Evolutionary conservation across 1,140 invertebrate genomes (phyloP).

Genomic region (Eriocheir sinensis): DNA sequence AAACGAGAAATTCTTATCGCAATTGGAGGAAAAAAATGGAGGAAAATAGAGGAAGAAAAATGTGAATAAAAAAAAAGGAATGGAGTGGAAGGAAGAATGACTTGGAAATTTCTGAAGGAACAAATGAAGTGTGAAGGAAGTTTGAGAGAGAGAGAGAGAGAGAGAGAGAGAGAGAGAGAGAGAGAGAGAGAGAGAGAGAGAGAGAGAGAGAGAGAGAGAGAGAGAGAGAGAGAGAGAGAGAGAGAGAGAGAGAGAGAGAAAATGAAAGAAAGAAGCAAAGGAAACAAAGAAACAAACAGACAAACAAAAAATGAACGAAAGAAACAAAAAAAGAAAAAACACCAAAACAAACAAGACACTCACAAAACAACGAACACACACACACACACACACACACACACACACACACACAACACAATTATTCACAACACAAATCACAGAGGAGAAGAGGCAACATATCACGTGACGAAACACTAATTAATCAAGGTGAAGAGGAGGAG

Average conservation of each 20-base stretch:
- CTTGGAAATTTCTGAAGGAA: neutral
- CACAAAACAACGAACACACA: too few species aligned
- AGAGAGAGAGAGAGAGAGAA: neutral
- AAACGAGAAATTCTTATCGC: neutral
- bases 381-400: too few species aligned
- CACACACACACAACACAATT: too few species aligned
- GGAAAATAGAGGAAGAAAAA: neutral
- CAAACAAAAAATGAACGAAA: too few species aligned
- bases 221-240: neutral
- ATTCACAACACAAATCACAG: too few species aligned
- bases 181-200: neutral
- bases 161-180: neutral
- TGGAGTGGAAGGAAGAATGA: conserved; percentile 2
- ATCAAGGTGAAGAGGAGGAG: too few species aligned
- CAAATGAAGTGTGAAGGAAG: neutral
- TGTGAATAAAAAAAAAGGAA: neutral
- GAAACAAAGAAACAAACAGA: neutral
- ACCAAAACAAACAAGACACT: too few species aligned
- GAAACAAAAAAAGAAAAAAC: too few species aligned
- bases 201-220: neutral
- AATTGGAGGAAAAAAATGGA: neutral
- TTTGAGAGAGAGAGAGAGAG: neutral
- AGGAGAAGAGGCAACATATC: too few species aligned
- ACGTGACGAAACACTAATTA: too few species aligned
- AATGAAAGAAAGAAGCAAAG: neutral